phyloP scores from a whole-genome alignment of 2,888 invertebrate species.

The Junonia oenone region DNA sequence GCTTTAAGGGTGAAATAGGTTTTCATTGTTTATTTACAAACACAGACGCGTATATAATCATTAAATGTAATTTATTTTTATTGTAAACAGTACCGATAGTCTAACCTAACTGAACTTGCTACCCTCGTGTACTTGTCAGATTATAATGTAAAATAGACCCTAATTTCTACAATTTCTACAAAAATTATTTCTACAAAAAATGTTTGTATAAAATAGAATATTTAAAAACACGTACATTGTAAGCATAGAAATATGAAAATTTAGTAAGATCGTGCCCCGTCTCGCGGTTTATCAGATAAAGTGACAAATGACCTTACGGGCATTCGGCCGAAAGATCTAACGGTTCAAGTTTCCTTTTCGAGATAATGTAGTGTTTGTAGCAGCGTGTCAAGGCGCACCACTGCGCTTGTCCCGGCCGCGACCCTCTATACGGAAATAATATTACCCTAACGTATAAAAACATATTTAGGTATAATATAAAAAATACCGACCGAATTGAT shows the following conservation, averaged over 20 bases:
- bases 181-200: neutral
- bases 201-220: neutral
- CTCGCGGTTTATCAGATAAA: conserved; percentile 21
- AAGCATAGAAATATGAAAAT: neutral
- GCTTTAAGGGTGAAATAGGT: conserved; percentile 9
- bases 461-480: no score
- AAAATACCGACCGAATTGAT: no score
- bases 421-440: conserved; percentile 17
- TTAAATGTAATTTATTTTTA: conserved; percentile 5
- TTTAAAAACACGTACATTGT: neutral
- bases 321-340: conserved; percentile 24
- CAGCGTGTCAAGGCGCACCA: conserved; percentile 18
- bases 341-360: conserved; percentile 23
- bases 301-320: conserved; percentile 24
- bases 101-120: neutral
- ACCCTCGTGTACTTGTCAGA: no score
- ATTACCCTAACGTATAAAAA: neutral
- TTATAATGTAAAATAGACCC: neutral
- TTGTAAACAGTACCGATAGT: neutral
- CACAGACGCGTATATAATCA: conserved; percentile 2
- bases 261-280: conserved; percentile 1
- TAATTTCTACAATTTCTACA: neutral
- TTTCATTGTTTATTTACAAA: conserved; percentile 5
- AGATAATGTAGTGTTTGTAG: conserved; percentile 22
- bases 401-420: conserved; percentile 12